Conservation (phyloP, 2,797 vertebrate species). For the Lophius americanus region DNA sequence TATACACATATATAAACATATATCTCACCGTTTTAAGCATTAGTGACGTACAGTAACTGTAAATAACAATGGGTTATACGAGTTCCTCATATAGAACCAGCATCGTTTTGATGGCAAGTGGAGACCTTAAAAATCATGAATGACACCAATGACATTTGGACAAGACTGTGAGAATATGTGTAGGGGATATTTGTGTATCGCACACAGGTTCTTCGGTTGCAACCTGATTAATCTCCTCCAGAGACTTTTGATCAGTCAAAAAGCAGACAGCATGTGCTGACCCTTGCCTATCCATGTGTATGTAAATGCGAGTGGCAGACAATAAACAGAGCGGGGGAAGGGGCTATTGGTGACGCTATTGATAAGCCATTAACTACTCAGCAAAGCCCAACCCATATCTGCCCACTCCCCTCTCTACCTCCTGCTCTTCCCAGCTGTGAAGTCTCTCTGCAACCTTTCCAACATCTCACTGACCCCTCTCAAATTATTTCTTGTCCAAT, state of each 20-base stretch:
- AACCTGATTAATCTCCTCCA: constrained; percentile 58
- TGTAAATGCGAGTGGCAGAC: constrained; percentile 31
- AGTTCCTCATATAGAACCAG: constrained; percentile 6
- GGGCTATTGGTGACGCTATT: constrained; percentile 14
- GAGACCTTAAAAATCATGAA: constrained; percentile 37
- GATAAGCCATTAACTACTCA: constrained; percentile 66
- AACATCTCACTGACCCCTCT: not conserved
- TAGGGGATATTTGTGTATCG: not conserved
- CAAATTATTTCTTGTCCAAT: not conserved
- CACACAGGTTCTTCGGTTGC: constrained; percentile 19
- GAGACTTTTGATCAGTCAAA: constrained; percentile 51
- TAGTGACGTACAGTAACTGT: too few species aligned
- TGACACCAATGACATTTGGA: constrained; percentile 19
- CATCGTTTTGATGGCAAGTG: constrained; percentile 10
- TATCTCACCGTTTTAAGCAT: too few species aligned
- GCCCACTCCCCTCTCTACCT: constrained; percentile 6
- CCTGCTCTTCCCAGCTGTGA: not conserved
- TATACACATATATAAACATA: too few species aligned
- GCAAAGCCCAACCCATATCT: constrained; percentile 43
- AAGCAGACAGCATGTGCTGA: constrained; percentile 49
- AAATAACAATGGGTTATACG: not conserved
- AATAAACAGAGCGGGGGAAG: constrained; percentile 25
- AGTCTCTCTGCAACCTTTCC: not conserved
- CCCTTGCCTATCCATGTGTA: constrained; percentile 21
- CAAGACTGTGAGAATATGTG: constrained; percentile 2